Evolutionary conservation across 1,140 invertebrate species (phyloP), one percentile per base, ranked within the genome.

Genomic region (Ceratitis capitata): DNA sequence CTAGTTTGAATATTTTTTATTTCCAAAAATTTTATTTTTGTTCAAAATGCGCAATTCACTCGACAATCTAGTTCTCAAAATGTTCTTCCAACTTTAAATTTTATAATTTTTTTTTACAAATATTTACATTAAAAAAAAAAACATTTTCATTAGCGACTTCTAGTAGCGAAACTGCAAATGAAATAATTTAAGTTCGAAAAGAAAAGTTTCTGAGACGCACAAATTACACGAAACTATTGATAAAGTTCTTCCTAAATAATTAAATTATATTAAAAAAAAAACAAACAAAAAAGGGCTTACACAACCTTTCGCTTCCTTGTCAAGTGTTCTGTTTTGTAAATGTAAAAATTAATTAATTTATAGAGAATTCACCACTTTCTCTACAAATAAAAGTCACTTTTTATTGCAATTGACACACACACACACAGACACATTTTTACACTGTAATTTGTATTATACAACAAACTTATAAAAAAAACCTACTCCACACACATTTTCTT

Each of bases 391-490:
- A 56, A n/a, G 51, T 23, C 51, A n/a, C n/a, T n/a, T n/a, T n/a
- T n/a, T n/a, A n/a, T n/a, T n/a, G n/a, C n/a, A n/a, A n/a, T n/a
- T n/a, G n/a, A n/a, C n/a, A n/a, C n/a, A 56, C 14, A 47, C 5
- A 47, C 10, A 56, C 51, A 78, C 69, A 42, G 23, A 78, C 16
- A 69, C 16, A 78, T 42, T 78, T 23, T 45, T 19, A 69, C 61
- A 69, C 32, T 78, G 69, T 23, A 45, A 78, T 78, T 78, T 78
- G 69, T 78, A 78, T 45, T 45, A 78, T 78, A 78, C 69, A 78
- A 78, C 42, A 78, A 23, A 69, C n/a, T n/a, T n/a, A n/a, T n/a
- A n/a, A n/a, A n/a, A n/a, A n/a, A n/a, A n/a, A n/a, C 29, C 58
- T 1, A 61, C 7, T 47, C 26, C 12, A 53, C 12, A 26, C 58